Evolutionary conservation across 64 coral and sea anemone genomes (phyloP).

Genomic region (Orbicella faveolata): DNA sequence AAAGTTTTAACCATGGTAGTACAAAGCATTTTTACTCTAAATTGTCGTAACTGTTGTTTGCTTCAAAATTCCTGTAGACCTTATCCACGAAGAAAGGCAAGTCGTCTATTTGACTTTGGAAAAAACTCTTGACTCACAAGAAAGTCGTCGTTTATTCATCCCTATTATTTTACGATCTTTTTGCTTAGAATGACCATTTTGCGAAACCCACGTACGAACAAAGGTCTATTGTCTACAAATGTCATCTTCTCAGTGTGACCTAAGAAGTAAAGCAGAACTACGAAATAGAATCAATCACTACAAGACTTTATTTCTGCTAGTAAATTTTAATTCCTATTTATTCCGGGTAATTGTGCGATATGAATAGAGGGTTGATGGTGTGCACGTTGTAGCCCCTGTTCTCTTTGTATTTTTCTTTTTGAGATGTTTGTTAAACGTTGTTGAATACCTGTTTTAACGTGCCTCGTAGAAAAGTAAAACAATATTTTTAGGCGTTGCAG

Average conservation of each 20-base stretch:
- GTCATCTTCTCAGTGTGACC: neutral
- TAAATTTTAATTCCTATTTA: no score
- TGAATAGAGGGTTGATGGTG: no score
- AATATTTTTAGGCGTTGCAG: neutral
- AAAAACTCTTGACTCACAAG: neutral
- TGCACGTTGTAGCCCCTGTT: no score
- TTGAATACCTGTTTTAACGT: neutral
- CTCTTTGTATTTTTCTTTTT: neutral
- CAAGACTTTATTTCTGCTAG: neutral
- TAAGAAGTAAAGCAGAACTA: neutral
- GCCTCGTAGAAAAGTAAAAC: neutral
- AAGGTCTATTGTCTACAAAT: slow-evolving; percentile 13
- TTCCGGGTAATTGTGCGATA: no score
- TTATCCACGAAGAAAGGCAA: neutral
- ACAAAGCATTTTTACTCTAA: neutral
- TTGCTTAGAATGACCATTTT: neutral
- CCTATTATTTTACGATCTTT: neutral
- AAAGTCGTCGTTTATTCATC: neutral
- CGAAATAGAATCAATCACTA: neutral
- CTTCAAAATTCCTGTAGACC: no score
- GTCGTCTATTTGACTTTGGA: neutral
- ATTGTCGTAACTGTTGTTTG: no score
- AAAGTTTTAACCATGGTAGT: neutral
- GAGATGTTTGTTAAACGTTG: neutral
- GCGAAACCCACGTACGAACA: neutral